These are phyloP conservation scores for Capreolus pygargus DNA, from an alignment of 2,113 vertebrate genomes.

Conservation along the genomic window DNA sequence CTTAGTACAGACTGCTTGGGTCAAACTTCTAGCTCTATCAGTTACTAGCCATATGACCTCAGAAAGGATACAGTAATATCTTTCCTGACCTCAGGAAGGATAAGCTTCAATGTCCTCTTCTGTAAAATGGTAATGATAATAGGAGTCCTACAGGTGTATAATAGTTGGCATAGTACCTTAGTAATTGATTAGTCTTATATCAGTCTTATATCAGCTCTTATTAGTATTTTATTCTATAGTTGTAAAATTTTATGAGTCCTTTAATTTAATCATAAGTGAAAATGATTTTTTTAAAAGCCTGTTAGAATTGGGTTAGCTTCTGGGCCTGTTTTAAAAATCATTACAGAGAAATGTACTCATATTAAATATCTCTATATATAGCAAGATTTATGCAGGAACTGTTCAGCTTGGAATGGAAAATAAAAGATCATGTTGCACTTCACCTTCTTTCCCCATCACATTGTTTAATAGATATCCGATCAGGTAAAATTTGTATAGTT, in stretches of 20 bases:
- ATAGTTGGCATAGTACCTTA: not conserved
- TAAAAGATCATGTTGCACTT: not conserved
- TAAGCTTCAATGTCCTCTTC: not conserved
- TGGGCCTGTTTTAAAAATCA: not conserved
- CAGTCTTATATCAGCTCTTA: not conserved
- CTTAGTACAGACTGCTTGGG: not conserved
- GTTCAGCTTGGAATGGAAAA: not conserved
- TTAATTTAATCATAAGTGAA: not conserved
- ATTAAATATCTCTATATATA: not conserved
- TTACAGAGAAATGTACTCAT: not conserved
- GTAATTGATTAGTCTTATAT: not conserved
- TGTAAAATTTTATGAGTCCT: not conserved
- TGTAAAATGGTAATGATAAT: not conserved
- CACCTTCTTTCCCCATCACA: not conserved
- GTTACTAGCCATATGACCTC: not conserved
- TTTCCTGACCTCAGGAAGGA: not conserved
- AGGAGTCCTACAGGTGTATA: not conserved
- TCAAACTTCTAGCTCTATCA: not conserved
- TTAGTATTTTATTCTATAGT: not conserved
- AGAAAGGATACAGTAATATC: not conserved
- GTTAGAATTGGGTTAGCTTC: not conserved
- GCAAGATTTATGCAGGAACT: not conserved
- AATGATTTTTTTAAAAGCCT: not conserved
- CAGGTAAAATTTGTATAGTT: not conserved
- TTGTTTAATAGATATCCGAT: not conserved